A percentile compares a stretch with the other conserved stretches of the same genome.
phyloP scores from a whole-genome alignment of 2,888 invertebrate species.

The Ornithoptera priamus region DNA sequence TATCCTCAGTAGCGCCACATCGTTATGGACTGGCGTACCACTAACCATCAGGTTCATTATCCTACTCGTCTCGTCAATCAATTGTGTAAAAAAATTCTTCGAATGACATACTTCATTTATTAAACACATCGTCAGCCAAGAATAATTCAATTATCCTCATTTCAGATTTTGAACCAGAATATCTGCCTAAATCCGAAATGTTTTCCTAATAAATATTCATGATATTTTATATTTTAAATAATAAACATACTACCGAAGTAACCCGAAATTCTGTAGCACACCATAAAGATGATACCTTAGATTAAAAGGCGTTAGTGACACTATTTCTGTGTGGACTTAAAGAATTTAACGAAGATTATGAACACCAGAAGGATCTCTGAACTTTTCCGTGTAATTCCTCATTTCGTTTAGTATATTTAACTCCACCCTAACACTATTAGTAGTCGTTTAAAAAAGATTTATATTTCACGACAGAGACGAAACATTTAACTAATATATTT shows the following conservation, averaged over 20 bases:
- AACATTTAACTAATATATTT: conserved; percentile 10
- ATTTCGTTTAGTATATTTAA: conserved; percentile 11
- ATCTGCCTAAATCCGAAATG: neutral
- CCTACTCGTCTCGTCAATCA: no score
- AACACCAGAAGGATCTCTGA: conserved; percentile 17
- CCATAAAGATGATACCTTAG: conserved; percentile 25
- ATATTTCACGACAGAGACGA: conserved; percentile 13
- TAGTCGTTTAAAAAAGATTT: conserved; percentile 28
- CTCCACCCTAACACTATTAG: conserved; percentile 28
- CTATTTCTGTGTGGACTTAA: conserved; percentile 25
- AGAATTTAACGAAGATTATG: conserved; percentile 20
- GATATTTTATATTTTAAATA: conserved; percentile 15
- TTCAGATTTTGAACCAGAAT: neutral
- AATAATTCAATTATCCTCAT: neutral
- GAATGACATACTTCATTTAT: neutral
- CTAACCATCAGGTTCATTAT: no score
- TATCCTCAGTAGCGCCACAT: no score
- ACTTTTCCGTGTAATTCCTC: conserved; percentile 20
- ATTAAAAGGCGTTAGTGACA: conserved; percentile 26
- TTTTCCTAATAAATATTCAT: neutral
- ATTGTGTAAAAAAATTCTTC: no score
- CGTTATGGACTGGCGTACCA: no score
- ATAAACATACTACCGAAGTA: conserved; percentile 26
- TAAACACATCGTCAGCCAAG: neutral
- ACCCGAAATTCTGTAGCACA: conserved; percentile 17